Base-by-base conservation (phyloP, 1,140 invertebrate species). In the Brachionus rubens region DNA sequence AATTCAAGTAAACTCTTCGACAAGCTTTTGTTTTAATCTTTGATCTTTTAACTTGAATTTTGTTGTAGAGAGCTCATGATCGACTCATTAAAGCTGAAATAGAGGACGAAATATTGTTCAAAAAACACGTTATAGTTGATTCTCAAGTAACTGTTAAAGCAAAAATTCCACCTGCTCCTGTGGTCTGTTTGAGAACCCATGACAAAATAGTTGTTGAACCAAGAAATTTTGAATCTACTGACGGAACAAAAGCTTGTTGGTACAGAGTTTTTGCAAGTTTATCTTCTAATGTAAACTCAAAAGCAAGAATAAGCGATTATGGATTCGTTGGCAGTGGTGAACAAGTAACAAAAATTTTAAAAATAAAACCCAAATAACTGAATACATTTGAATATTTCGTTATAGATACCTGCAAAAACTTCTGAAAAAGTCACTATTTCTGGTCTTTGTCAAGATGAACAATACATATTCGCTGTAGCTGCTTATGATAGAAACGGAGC, bases 401-500 rank as follows among this genome's bases (percentile, higher is more conserved):
- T n/a, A n/a, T 28, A 36, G 16, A 33, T 65, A 47, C 40, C 54
- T 47, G 59, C 30, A 1, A 76, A 50, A 19, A 65, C 16, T 65
- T 19, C 43, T 9, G 30, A 59, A 65, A 46, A 65, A 36, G 24
- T 75, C 4, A 24, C 76, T 26, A 82, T 84, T 6, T 77, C 79
- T 0, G 82, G 81, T 24, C 78, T 85, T 2, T 78, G 75, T 26
- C 80, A 81, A 10, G 80, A 83, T 70, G 79, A 83, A 76, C 78
- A 80, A 28, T 85, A 85, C 75, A 77, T 84, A 5, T 84, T 84
- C 81, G 83, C 83, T 50, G 80, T 85, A 12, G 83, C 81, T 68
- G 83, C 83, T 9, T 85, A 84, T 77, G 82, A 82, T 9, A 68
- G 76, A 7, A 81, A 83, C 26, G 84, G 84, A 30, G 80, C 82